Base-by-base conservation (phyloP, 2,113 vertebrate species). In the Pipa parva region DNA sequence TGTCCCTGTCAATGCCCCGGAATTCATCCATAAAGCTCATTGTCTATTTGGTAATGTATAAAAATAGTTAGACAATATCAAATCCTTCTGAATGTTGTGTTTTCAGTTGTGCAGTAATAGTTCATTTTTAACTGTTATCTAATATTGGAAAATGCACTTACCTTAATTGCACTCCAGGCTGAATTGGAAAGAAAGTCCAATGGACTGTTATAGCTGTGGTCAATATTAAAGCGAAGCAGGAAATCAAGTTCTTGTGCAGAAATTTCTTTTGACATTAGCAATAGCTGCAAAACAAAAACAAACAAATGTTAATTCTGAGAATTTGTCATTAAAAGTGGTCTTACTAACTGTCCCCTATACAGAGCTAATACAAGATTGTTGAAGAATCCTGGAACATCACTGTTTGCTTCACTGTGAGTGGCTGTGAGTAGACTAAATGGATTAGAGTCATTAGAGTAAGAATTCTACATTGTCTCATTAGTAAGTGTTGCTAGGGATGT, bases 1-100 rank as follows among this genome's bases (percentile, higher is more conserved):
- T 88, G 63, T 89, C 85, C 54, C 87, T 80, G 21, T 89, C 88
- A 51, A 88, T 76, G 20, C 84, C 81, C 3, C 66, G 63, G 51
- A 89, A 91, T 78, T 85, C 87, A 72, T 91, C 91, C 1, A 80
- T 86, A 74, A 91, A 92, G 50, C 79, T 87, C 56, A 71, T 88
- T 37, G 79, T 84, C 81, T 82, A 72, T 25, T 21, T 59, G 31
- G 15, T n/a, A 42, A 6, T 15, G n/a, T n/a, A 42, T 42, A 15
- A 12, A 42, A 2, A n/a, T 5, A 7, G 39, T 42, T 42, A 7
- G 17, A 5, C 4, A 39, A 42, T 2, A 3, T 15, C n/a, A n/a
- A 7, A n/a, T n/a, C 15, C 17, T 42, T 6, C 11, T 42, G 39
- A 42, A 1, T 42, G 11, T 42, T 15, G 15, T 42, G 27, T 56